phyloP scores from a whole-genome alignment of 2,797 vertebrate species.

The Tympanoctomys barrerae region DNA sequence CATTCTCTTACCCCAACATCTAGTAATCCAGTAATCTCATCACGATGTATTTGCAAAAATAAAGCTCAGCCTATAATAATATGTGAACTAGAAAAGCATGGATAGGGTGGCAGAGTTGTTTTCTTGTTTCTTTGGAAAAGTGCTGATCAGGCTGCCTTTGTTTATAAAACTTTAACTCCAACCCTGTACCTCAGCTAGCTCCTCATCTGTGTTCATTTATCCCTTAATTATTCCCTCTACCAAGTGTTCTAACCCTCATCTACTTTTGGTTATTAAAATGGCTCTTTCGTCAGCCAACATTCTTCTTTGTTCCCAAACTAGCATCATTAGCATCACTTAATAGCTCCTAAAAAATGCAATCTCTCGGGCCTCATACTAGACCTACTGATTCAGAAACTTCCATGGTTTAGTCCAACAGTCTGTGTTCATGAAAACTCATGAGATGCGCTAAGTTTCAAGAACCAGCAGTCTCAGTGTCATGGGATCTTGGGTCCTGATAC shows the following conservation, averaged over 20 bases:
- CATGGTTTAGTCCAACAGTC: not conserved
- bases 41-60: constrained; percentile 31
- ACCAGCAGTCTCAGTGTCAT: not conserved
- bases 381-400: not conserved
- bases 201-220: not conserved
- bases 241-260: not conserved
- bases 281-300: not conserved
- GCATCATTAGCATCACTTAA: not conserved
- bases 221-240: not conserved
- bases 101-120: not conserved
- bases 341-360: not conserved
- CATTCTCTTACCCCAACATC: not conserved
- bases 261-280: not conserved
- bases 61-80: not conserved
- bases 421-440: not conserved
- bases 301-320: not conserved
- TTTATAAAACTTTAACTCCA: not conserved
- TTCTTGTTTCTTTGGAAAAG: not conserved
- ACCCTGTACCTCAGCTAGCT: too few relatives aligned
- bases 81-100: not conserved
- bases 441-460: not conserved
- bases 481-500: not conserved
- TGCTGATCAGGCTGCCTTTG: not conserved
- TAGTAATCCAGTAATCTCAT: not conserved
- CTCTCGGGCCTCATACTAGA: not conserved